A percentile compares a stretch with the other conserved stretches of the same genome.
Conservation (phyloP, 2,113 vertebrate genomes). For the Heloderma charlesbogerti region DNA sequence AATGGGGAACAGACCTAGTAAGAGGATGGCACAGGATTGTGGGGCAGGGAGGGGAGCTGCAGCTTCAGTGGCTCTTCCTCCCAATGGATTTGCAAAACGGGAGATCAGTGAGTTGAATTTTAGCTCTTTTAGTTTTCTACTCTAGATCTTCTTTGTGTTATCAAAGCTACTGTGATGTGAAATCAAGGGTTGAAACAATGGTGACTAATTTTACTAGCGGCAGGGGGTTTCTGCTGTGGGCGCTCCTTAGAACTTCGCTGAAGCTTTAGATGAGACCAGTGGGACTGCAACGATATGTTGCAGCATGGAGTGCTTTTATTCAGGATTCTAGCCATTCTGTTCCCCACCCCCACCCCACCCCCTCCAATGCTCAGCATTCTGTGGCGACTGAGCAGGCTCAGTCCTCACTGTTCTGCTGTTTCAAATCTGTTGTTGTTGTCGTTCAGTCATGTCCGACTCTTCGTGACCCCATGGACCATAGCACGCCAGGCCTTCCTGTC, state of each 20-base stretch:
- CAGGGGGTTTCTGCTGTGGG: not conserved
- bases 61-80: not conserved
- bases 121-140: not conserved
- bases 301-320: not conserved
- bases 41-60: rapidly evolving
- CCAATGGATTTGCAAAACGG: constrained; percentile 10
- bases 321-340: not conserved
- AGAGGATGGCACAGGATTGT: not conserved
- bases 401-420: no score
- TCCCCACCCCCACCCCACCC: not conserved
- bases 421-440: no score
- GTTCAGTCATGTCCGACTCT: no score
- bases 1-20: constrained; percentile 10
- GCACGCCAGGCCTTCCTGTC: no score
- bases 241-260: not conserved
- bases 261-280: not conserved
- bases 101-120: constrained; percentile 7
- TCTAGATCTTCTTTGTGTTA: not conserved
- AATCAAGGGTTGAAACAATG: not conserved
- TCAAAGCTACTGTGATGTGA: constrained; percentile 3
- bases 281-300: not conserved
- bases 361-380: not conserved
- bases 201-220: not conserved
- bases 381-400: not conserved
- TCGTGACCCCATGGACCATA: no score